Conservation (phyloP, 2,797 vertebrate genomes). For the Anguilla pacifica region DNA sequence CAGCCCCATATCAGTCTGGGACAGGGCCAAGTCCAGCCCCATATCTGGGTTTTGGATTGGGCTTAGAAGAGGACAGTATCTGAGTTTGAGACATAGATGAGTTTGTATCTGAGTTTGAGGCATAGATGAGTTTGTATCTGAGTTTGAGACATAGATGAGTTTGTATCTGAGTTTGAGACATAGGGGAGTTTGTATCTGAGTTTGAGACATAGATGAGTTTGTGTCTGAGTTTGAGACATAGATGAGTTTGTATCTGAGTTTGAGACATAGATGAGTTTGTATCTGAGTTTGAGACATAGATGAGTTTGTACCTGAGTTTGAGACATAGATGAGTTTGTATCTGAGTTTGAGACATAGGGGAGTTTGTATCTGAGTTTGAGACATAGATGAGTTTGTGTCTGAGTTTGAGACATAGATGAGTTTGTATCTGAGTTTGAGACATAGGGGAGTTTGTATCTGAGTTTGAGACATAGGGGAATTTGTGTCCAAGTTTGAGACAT, state of each 20-base stretch:
- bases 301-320: background rate
- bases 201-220: background rate
- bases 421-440: background rate
- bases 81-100: background rate
- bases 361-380: background rate
- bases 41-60: too few relatives aligned
- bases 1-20: too few relatives aligned
- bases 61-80: background rate
- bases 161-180: background rate
- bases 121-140: background rate
- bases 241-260: background rate
- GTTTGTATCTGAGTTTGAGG: background rate
- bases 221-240: background rate
- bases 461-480: too few relatives aligned
- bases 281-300: background rate
- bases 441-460: background rate
- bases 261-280: background rate
- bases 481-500: too few relatives aligned
- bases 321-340: background rate
- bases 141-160: background rate
- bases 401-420: background rate
- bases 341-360: too few relatives aligned
- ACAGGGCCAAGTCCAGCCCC: too few relatives aligned
- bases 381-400: background rate
- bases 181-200: background rate